Base-by-base conservation (phyloP, 2,888 invertebrate genomes). In the Tridacna crocea region DNA sequence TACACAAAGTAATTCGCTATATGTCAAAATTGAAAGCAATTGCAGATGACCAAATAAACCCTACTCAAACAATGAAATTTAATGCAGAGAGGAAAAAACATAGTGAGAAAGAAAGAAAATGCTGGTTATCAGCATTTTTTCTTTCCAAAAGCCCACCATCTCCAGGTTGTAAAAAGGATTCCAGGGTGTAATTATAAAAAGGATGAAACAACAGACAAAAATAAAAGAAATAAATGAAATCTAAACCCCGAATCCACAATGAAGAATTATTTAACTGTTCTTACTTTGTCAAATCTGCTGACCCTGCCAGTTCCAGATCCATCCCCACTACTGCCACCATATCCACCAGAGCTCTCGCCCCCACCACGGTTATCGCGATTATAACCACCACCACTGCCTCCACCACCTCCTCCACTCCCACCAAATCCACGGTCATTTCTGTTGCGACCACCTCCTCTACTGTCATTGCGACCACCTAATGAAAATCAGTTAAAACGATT, bases 241-340 rank as follows among this genome's bases (percentile, higher is more conserved):
- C 36, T 36, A 36, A 2, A 36, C 36, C 36, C 36, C 8, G 36
- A 2, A 36, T 36, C 36, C 36, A 4, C 2, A 36, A 55, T 55
- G 55, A 55, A 19, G 10, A 19, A 55, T 6, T 55, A 6, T 55
- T 19, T 15, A 3, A 55, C 3, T 55, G 2, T 36, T 15, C 73
- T 73, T 24, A 60, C 73, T 58, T 81, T 66, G 51, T 76, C 66
- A 63, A 75, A 75, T 22, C 77, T 46, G 46, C 73, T 77, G 70
- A 79, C 66, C 19, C 87, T 26, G 24, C 77, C 77, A 63, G 22
- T n/a, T 24, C 75, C 75, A 22, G 63, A 10, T 47, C 82, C 79
- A 36, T 65, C 72, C 26, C 81, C 78, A 36, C 77, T 75, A 24
- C 87, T 80, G 19, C 84, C 83, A 51, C 82, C n/a, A 51, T 63